These are phyloP conservation scores for Hydropotes inermis DNA, from an alignment of 2,113 vertebrate genomes.

Conservation along the genomic window DNA sequence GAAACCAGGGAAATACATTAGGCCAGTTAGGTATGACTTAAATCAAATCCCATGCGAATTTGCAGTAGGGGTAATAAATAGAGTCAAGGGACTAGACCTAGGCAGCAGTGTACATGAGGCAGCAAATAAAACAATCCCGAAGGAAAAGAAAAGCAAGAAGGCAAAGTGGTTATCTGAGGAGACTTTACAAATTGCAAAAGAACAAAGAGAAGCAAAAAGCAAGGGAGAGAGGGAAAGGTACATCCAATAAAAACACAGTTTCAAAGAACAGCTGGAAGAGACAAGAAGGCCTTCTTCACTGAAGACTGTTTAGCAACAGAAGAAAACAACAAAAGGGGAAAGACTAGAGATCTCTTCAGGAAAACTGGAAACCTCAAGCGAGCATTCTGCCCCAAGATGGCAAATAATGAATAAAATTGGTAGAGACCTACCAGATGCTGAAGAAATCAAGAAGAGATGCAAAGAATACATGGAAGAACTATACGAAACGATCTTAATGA, in stretches of 20 bases:
- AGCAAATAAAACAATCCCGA: background rate
- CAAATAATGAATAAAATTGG: background rate
- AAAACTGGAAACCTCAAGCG: background rate
- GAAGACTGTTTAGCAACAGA: background rate
- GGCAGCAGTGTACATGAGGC: rapidly evolving
- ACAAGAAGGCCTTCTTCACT: background rate
- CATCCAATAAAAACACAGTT: background rate
- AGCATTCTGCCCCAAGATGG: background rate
- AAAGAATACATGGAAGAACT: background rate
- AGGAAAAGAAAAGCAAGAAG: background rate
- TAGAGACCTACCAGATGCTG: background rate
- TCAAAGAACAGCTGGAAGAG: background rate
- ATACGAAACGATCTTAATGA: background rate
- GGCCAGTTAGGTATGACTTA: background rate
- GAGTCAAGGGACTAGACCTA: background rate
- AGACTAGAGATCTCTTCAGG: background rate
- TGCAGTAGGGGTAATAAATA: background rate
- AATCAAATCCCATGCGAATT: background rate
- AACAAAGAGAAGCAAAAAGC: background rate
- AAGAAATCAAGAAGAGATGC: background rate
- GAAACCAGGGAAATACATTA: background rate
- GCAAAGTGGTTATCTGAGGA: background rate
- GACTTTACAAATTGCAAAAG: background rate
- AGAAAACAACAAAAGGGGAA: background rate
- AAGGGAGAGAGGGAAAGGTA: background rate